Percentiles rank a stretch among this genome's conserved stretches.
phyloP scores from a whole-genome alignment of 2,113 vertebrate species.

The Eretmochelys imbricata region DNA sequence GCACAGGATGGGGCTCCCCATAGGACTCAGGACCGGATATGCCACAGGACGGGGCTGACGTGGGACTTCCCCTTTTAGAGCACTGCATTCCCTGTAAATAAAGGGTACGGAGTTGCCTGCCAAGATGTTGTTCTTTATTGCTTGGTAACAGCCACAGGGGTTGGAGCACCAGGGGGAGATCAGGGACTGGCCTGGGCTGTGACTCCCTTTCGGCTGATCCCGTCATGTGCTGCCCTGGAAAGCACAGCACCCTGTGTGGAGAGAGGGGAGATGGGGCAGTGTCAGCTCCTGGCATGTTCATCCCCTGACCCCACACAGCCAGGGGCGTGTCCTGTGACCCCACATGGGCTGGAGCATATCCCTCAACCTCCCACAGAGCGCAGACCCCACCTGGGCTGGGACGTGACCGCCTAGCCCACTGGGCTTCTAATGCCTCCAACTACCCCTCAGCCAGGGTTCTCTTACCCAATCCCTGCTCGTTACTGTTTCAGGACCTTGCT shows the following conservation, averaged over 20 bases:
- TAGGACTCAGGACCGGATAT: not conserved
- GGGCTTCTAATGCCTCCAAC: too few species aligned
- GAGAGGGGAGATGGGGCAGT: not conserved
- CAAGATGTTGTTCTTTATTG: not conserved
- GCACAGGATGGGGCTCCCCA: not conserved
- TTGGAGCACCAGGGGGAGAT: not conserved
- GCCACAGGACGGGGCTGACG: not conserved
- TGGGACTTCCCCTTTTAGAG: not conserved
- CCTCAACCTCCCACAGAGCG: not conserved
- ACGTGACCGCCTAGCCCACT: not conserved
- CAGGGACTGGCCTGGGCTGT: not conserved
- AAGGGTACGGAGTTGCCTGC: not conserved
- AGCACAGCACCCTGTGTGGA: not conserved
- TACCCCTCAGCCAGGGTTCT: not conserved
- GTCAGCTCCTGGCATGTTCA: not conserved
- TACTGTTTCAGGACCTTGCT: not conserved
- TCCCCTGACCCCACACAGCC: not conserved
- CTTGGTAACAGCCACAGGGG: too few species aligned
- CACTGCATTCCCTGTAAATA: not conserved
- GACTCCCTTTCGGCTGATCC: not conserved
- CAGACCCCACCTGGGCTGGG: not conserved
- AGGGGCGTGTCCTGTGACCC: not conserved
- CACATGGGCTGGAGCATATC: not conserved
- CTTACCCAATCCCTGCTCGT: not conserved
- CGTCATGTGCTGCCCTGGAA: not conserved